A percentile compares a stretch with the other conserved stretches of the same genome.
Conservation (phyloP, 2,113 vertebrate species). For the Peromyscus polionotus region DNA sequence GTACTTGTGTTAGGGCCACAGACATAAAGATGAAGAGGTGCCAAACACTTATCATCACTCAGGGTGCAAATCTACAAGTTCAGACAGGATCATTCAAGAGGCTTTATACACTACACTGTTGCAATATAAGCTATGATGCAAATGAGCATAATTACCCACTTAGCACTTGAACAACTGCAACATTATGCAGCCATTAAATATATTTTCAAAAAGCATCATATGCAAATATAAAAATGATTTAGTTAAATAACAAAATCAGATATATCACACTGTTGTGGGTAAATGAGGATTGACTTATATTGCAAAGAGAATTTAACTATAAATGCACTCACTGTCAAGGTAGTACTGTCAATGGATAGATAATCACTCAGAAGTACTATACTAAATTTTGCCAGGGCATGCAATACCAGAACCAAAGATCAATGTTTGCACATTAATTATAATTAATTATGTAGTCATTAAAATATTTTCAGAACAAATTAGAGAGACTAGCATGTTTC, state of each 20-base stretch:
- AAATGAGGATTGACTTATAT: slow-evolving; percentile 44
- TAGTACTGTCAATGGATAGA: not conserved
- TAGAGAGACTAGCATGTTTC: not conserved
- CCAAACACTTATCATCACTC: not conserved
- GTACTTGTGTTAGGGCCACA: not conserved
- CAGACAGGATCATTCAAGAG: not conserved
- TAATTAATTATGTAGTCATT: slow-evolving; percentile 47
- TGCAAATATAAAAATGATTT: slow-evolving; percentile 68
- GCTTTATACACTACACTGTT: slow-evolving; percentile 30
- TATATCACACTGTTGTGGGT: not conserved
- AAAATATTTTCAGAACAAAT: not conserved
- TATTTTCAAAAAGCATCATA: slow-evolving; percentile 46
- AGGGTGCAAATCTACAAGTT: not conserved
- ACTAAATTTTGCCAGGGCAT: not conserved
- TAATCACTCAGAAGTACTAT: not conserved
- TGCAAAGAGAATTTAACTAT: slow-evolving; percentile 15
- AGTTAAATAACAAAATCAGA: slow-evolving; percentile 63
- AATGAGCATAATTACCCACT: slow-evolving; percentile 65
- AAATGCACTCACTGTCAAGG: not conserved
- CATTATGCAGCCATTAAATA: slow-evolving; percentile 64
- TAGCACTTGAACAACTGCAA: slow-evolving; percentile 60
- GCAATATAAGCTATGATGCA: not conserved
- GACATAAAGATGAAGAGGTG: not conserved
- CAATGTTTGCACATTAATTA: slow-evolving; percentile 46
- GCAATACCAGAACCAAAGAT: not conserved